Percentiles rank a stretch among this genome's conserved stretches.
Conservation (phyloP, 2,113 vertebrate species). For the Oryzias woworae region DNA sequence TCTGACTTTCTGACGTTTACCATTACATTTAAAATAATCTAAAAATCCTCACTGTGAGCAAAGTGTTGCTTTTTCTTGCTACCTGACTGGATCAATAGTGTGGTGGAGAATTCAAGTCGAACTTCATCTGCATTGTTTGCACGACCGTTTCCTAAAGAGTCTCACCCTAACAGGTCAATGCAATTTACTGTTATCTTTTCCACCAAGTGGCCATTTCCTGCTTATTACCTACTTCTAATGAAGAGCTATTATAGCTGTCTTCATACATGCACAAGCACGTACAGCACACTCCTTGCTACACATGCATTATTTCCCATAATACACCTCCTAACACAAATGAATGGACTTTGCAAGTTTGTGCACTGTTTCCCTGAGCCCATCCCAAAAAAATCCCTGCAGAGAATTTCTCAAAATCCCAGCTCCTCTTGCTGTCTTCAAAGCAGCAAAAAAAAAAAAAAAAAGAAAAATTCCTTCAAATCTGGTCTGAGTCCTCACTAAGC, state of each 20-base stretch:
- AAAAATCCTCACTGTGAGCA: no score
- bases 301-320: no score
- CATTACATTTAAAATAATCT: no score
- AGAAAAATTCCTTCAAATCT: constrained; percentile 22
- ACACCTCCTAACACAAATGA: background rate
- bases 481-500: constrained; percentile 13
- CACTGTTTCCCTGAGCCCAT: constrained; percentile 29
- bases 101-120: background rate
- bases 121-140: constrained; percentile 38
- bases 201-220: constrained; percentile 49
- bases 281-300: background rate
- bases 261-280: constrained; percentile 23
- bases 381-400: constrained; percentile 43
- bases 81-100: background rate
- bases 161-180: constrained; percentile 45
- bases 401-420: constrained; percentile 29
- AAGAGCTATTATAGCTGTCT: constrained; percentile 24
- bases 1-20: no score
- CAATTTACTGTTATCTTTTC: constrained; percentile 50
- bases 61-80: no score
- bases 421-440: constrained; percentile 53
- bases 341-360: constrained; percentile 7
- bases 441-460: constrained; percentile 13
- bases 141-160: constrained; percentile 22
- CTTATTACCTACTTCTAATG: constrained; percentile 52